Evolutionary conservation across 2,797 vertebrate genomes (phyloP).

Genomic region (Pipistrellus pipistrellus): DNA sequence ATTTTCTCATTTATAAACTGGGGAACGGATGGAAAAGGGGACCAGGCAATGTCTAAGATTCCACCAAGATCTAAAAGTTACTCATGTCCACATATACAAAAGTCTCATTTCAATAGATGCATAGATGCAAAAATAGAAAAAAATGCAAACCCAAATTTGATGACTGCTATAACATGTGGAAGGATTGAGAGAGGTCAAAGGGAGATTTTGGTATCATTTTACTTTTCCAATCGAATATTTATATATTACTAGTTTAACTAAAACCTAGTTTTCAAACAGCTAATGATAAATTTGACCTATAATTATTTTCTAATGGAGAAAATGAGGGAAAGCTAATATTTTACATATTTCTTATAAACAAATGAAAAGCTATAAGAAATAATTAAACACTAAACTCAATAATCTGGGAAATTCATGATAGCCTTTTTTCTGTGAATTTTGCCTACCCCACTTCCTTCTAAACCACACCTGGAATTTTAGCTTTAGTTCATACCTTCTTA

Average conservation of each 20-base stretch:
- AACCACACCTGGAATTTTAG: conserved; percentile 28
- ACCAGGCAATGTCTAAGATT: conserved; percentile 34
- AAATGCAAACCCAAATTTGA: conserved; percentile 56
- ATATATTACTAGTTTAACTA: conserved; percentile 29
- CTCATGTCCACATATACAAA: conserved; percentile 8
- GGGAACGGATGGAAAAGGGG: background rate
- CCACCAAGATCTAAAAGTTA: conserved; percentile 57
- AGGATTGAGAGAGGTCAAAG: background rate
- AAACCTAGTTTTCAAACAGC: conserved; percentile 28
- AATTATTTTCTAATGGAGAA: conserved; percentile 55
- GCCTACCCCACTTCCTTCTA: background rate
- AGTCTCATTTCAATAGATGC: conserved; percentile 30
- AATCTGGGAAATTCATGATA: conserved; percentile 39
- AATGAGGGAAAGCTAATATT: conserved; percentile 35
- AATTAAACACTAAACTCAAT: background rate
- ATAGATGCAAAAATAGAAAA: conserved; percentile 41
- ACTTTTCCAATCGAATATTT: conserved; percentile 53
- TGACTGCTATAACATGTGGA: background rate
- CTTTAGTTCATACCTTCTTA: conserved; percentile 43
- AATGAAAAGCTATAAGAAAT: conserved; percentile 52
- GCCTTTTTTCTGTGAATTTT: conserved; percentile 53
- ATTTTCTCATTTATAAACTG: conserved; percentile 57
- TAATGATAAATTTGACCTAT: background rate
- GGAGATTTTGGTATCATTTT: conserved; percentile 29
- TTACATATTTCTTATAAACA: conserved; percentile 8